These are phyloP conservation scores for Busseola fusca DNA, from an alignment of 2,888 invertebrate genomes.

Conservation along the genomic window DNA sequence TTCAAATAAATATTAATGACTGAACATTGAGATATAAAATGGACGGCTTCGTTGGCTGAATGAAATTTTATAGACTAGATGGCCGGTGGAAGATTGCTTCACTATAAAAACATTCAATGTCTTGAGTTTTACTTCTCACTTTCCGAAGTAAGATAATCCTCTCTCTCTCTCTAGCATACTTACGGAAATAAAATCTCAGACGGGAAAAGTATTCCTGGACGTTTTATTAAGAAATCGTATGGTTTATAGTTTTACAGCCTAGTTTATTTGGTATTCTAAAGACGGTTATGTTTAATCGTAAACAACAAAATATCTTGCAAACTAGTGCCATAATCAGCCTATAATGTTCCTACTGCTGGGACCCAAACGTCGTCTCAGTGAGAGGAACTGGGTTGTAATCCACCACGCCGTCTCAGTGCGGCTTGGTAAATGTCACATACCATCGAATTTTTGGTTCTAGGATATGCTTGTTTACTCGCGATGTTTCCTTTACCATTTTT, in stretches of 20 bases:
- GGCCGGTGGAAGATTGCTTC: conserved; percentile 48
- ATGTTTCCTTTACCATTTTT: no score
- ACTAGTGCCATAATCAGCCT: no score
- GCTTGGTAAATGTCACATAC: not conserved
- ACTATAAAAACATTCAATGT: conserved; percentile 46
- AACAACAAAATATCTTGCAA: not conserved
- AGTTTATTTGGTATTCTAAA: not conserved
- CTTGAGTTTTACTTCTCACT: conserved; percentile 34
- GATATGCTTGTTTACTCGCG: no score
- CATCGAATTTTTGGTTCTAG: not conserved
- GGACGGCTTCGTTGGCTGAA: conserved; percentile 44
- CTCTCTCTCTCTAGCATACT: conserved; percentile 2
- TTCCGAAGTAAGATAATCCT: conserved; percentile 29
- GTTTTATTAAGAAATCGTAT: conserved; percentile 1
- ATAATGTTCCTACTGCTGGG: not conserved
- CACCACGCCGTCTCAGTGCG: not conserved
- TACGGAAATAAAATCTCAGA: conserved; percentile 1
- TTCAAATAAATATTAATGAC: conserved; percentile 64
- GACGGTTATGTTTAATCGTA: not conserved
- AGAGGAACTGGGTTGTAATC: not conserved
- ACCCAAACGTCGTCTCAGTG: not conserved
- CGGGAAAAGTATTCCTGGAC: not conserved
- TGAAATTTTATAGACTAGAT: conserved; percentile 53
- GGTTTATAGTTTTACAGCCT: not conserved
- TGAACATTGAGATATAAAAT: conserved; percentile 57